Evolutionary conservation across 2,113 vertebrate species (phyloP).

Genomic region (Rhombomys opimus): DNA sequence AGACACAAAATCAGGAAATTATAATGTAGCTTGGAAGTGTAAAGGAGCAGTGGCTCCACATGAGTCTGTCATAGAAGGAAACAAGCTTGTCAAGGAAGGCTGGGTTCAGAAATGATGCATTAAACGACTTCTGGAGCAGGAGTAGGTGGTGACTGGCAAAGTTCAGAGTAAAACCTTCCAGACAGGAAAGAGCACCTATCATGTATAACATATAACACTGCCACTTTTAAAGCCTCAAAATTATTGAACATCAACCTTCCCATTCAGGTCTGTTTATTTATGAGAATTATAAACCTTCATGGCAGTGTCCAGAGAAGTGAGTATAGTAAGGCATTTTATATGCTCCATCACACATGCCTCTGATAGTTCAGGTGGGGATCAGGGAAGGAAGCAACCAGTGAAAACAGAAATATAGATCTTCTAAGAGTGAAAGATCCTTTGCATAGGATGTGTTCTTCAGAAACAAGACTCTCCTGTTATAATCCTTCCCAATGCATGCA

Average conservation of each 20-base stretch:
- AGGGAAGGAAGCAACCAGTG: background rate
- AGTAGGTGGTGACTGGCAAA: background rate
- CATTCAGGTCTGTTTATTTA: background rate
- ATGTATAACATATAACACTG: background rate
- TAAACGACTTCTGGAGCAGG: background rate
- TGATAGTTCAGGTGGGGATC: background rate
- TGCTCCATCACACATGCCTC: background rate
- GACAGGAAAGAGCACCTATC: background rate
- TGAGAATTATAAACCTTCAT: background rate
- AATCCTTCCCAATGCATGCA: accelerated
- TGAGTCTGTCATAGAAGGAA: background rate
- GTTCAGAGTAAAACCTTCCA: background rate
- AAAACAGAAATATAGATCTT: background rate
- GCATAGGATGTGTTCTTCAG: background rate
- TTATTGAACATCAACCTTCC: background rate
- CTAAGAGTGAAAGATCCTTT: background rate
- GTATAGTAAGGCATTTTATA: background rate
- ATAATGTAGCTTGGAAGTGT: background rate
- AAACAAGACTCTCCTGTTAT: background rate
- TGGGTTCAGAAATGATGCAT: background rate
- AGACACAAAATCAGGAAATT: background rate
- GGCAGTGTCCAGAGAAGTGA: background rate
- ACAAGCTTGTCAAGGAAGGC: background rate
- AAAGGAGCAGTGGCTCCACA: background rate
- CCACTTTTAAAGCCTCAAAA: constrained; percentile 38